Base-by-base conservation (phyloP, 2,113 vertebrate species). In the Grammomys dolichurus region DNA sequence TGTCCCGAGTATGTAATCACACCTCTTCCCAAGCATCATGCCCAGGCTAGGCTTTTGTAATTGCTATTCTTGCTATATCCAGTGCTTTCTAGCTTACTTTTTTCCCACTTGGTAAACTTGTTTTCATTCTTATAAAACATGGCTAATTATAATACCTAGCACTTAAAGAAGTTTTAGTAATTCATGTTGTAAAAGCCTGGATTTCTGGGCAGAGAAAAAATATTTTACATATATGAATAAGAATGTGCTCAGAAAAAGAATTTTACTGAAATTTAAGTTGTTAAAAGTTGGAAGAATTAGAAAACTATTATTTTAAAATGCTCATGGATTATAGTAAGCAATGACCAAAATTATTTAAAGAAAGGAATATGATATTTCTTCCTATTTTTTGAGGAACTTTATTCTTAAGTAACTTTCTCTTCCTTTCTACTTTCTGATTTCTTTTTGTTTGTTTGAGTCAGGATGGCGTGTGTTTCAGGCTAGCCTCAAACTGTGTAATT, bases 191-290 rank as follows among this genome's bases (percentile, higher is more conserved):
- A 82, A 92, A 95, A 89, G 43, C 60, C 65, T 63, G 87, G 94
- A 90, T 95, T 80, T 93, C 51, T 76, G 24, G 46, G 89, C 51
- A 90, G 76, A 90, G 76, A 40, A 95, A 92, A 95, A 51, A 81
- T 93, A 48, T 96, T 93, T 89, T 89, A 46, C 43, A 22, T 65
- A 3, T 72, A 77, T 88, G 46, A 93, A 93, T 91, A 63, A 87
- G 8, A 93, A 90, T 87, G 90, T n/a, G 46, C 58, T 96, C 48
- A 60, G 51, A 84, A 93, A 94, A 94, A 58, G 12, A 92, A 78
- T 87, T 92, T 20, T 81, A 20, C 51, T 40, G 85, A 58, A 89
- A 82, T 56, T 85, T 95, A 93, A 96, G 72, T 93, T 96, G 48
- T 17, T 88, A 6, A 72, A 89, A 93, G 13, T 72, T 90, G 54